Evolutionary conservation across 2,888 invertebrate species (phyloP), one percentile per base, ranked within the genome.

Genomic region (Ellobium chinense): DNA sequence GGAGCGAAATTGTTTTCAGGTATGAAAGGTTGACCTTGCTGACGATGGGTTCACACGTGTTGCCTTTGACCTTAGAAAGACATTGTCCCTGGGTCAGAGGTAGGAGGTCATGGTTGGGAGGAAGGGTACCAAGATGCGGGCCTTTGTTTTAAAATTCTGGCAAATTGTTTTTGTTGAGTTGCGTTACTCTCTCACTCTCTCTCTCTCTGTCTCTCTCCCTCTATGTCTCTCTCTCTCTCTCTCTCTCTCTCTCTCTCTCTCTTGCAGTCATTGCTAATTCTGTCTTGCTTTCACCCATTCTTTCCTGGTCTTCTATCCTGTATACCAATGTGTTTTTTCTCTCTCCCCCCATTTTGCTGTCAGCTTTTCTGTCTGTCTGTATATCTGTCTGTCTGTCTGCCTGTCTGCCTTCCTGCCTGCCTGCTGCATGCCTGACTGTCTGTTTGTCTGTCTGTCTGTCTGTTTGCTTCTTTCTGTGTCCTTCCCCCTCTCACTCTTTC

Each of bases 401-500:
- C 9, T 46, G 46, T 46, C 46, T 46, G 9, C 46, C 46, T 18
- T 18, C 46, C 46, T 18, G 9, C 46, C 46, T 18, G 7, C 18
- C 18, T 46, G 9, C 46, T 46, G 7, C 18, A 7, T 46, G 46
- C 18, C 46, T 46, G n/a, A n/a, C 46, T 46, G 21, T 31, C n/a
- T 18, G 7, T 46, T 46, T 46, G 9, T 46, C 46, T 46, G 7
- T 46, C 46, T 46, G 46, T 46, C 46, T 46, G n/a, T n/a, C 46
- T 46, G 21, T 31, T 34, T 65, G 31, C 21, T 34, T 66, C 2
- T 66, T 31, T 27, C 63, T 63, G 27, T 63, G 18, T 66, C 66
- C 29, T 18, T 29, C 24, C 31, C 63, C 31, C 24, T 63, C 63
- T 69, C 39, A 39, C 69, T 69, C 34, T 69, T 27, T 62, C 62